Conservation (phyloP, 2,888 invertebrate species). For the Hermaeophaga mercurialis region DNA sequence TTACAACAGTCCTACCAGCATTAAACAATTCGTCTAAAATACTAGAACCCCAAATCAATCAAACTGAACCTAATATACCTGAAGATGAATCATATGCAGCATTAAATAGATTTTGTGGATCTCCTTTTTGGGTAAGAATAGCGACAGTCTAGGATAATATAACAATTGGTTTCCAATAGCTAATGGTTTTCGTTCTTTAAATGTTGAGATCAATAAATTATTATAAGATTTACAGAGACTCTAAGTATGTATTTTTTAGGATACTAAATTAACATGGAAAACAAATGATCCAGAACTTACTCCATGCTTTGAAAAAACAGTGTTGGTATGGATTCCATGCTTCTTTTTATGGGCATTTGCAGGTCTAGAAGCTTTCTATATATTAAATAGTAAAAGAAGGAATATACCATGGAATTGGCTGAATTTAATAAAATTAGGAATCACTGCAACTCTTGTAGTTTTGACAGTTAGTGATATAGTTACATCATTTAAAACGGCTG, state of each 20-base stretch:
- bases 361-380: constrained; percentile 75
- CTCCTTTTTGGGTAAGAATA: constrained; percentile 77
- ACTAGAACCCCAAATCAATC: not conserved
- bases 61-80: not conserved
- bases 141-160: too few species aligned
- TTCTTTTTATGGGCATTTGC: constrained; percentile 80
- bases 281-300: constrained; percentile 82
- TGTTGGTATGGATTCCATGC: constrained; percentile 88
- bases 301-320: constrained; percentile 89
- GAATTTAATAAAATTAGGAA: constrained; percentile 71
- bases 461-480: constrained; percentile 73
- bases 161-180: too few species aligned
- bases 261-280: constrained; percentile 76
- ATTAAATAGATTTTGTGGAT: constrained; percentile 79
- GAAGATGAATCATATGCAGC: constrained; percentile 54
- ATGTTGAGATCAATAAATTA: too few species aligned
- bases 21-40: not conserved
- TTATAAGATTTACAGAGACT: not conserved
- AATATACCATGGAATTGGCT: constrained; percentile 79
- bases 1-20: constrained; percentile 33
- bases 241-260: constrained; percentile 63
- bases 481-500: constrained; percentile 63
- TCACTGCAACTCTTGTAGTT: constrained; percentile 68
- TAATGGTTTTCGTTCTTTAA: too few species aligned
- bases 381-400: constrained; percentile 74